Percentiles rank a stretch among this genome's conserved stretches.
These are phyloP conservation scores for Drosophila busckii DNA, from an alignment of 1,140 invertebrate species.

Conservation along the genomic window DNA sequence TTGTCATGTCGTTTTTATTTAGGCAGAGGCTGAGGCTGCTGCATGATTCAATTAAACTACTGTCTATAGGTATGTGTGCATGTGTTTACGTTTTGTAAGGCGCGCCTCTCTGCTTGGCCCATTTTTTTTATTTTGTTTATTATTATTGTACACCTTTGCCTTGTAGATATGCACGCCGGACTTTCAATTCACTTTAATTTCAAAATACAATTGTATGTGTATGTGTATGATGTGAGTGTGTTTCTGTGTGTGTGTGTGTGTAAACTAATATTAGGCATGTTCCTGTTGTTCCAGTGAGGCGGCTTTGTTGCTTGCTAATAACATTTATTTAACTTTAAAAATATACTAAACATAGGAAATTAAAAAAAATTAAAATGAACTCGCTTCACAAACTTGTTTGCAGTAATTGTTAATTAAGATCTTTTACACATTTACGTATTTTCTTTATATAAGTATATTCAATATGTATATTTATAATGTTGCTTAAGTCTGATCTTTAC, in stretches of 20 bases:
- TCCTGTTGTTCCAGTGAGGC: constrained; percentile 9
- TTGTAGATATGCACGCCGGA: constrained; percentile 2
- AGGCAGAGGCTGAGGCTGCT: constrained; percentile 1
- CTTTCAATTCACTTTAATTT: constrained; percentile 17
- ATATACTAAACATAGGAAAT: constrained; percentile 20
- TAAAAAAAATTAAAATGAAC: constrained; percentile 5
- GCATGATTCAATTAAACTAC: constrained; percentile 56
- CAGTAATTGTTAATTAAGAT: too few relatives aligned
- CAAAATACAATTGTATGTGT: constrained; percentile 22
- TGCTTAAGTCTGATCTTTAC: neutral
- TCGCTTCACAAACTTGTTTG: too few relatives aligned
- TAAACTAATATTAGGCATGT: constrained; percentile 14
- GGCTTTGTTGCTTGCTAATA: constrained; percentile 15
- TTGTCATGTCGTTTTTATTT: constrained; percentile 1
- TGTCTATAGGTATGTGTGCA: neutral
- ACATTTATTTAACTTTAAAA: constrained; percentile 27
- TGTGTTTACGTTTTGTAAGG: neutral
- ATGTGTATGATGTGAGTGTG: constrained; percentile 3
- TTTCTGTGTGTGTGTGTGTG: neutral
- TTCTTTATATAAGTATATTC: constrained; percentile 1
- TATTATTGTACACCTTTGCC: constrained; percentile 25
- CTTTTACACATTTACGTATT: too few relatives aligned
- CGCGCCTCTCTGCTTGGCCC: constrained; percentile 14
- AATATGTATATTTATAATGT: neutral
- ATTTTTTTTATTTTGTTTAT: neutral